Conservation (phyloP, 2,797 vertebrate species). For the Anomalospiza imberbis region DNA sequence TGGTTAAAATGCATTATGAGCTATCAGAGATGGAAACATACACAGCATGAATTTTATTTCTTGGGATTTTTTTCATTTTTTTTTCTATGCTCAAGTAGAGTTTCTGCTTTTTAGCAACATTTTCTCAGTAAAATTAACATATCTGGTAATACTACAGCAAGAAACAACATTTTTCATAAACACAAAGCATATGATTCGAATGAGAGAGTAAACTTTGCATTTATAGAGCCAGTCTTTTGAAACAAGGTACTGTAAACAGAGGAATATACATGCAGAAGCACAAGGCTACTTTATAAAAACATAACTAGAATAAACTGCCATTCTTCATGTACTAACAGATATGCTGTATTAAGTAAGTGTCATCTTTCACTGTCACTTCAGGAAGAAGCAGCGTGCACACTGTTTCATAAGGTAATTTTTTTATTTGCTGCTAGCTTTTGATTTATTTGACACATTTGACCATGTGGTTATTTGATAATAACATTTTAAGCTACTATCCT, state of each 20-base stretch:
- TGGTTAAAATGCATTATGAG: constrained; percentile 45
- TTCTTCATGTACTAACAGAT: background rate
- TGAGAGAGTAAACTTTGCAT: background rate
- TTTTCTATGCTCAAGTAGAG: background rate
- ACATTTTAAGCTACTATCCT: background rate
- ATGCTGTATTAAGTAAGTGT: background rate
- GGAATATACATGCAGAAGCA: background rate
- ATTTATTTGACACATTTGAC: background rate
- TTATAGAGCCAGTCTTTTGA: background rate
- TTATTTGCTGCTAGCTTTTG: background rate
- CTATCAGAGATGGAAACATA: constrained; percentile 42
- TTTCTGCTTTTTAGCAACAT: background rate
- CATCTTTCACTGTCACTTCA: background rate
- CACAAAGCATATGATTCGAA: background rate
- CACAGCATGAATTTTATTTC: background rate
- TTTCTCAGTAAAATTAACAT: background rate
- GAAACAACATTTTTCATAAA: background rate
- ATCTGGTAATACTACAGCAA: background rate
- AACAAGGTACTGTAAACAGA: background rate
- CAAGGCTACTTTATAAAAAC: background rate
- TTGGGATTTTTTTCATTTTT: background rate
- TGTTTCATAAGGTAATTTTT: background rate
- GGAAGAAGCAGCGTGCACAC: background rate
- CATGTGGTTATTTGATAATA: background rate
- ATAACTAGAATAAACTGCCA: background rate